Evolutionary conservation across 2,113 vertebrate species (phyloP), one percentile per base, ranked within the genome.

Genomic region (Acrocephalus arundinaceus): DNA sequence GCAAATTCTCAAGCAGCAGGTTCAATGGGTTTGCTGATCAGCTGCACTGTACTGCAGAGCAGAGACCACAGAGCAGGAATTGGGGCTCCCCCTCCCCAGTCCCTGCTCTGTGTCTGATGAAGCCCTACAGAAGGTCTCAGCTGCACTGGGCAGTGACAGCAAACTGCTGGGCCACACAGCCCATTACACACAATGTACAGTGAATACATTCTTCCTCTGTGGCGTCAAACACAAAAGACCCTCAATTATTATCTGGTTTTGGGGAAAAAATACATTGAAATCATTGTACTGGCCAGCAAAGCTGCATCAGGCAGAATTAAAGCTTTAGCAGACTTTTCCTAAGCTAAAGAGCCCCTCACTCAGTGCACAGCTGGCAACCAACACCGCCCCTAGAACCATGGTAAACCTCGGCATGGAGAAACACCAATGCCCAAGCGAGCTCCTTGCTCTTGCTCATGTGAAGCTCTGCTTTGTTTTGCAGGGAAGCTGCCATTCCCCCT

Each of bases 371-470:
- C 27, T 57, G 58, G 45, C 48, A 82, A 6, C 11, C 61, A 70
- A 17, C 41, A 28, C 62, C 2, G 8, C 62, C 57, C 10, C 21
- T 1, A 1, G 27, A 14, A 43, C 14, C 20, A 3, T 4, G 4
- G 37, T 55, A 83, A 67, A 51, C 11, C 28, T 45, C 13, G 27
- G 25, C 61, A 30, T 23, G 1, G 3, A 87, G 55, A 95, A 76
- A 37, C 12, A 78, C 49, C 6, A 9, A 13, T 65, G 51, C 51
- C 68, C 63, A 76, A 91, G 39, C 0, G 1, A 92, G 33, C 13
- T 25, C 21, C 8, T 61, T 39, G 37, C 72, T 75, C 66, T 49
- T 41, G 67, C 15, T 58, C 30, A 7, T 28, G 45, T 14, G 54
- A 76, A 76, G 22, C 17, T 49, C 51, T 68, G 57, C 27, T 45